Conservation (phyloP, 2,888 invertebrate genomes). For the Drosophila fulvimacula region DNA sequence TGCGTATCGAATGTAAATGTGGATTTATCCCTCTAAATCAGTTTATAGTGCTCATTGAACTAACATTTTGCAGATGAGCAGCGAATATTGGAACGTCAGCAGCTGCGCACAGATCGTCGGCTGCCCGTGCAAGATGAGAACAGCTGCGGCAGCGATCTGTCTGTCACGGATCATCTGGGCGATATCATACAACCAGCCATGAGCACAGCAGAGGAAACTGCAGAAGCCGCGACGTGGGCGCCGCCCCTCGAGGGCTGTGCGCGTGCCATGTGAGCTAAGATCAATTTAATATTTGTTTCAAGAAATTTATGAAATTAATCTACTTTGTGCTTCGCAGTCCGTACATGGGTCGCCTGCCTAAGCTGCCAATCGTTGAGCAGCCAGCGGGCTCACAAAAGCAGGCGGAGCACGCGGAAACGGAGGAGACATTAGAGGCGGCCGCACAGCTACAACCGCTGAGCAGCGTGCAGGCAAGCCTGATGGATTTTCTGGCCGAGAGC, state of each 20-base stretch:
- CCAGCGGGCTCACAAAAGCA: not conserved
- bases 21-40: too few relatives aligned
- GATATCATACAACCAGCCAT: conserved; percentile 41
- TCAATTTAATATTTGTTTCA: too few relatives aligned
- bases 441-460: conserved; percentile 62
- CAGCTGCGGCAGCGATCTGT: conserved; percentile 72
- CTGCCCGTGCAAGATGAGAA: conserved; percentile 74
- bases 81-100: conserved; percentile 74
- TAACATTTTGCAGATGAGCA: conserved; percentile 76
- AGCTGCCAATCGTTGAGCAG: conserved; percentile 29
- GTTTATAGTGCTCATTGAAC: not conserved
- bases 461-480: conserved; percentile 83
- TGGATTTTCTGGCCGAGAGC: conserved; percentile 84
- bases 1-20: conserved; percentile 82
- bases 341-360: conserved; percentile 82
- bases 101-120: conserved; percentile 73
- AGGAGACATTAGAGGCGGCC: conserved; percentile 11
- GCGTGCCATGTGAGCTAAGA: conserved; percentile 78
- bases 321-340: conserved; percentile 65
- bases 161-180: conserved; percentile 66
- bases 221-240: conserved; percentile 14
- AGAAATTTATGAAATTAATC: not conserved
- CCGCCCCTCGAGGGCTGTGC: conserved; percentile 72
- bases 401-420: not conserved
- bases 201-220: conserved; percentile 4